Conservation (phyloP, 2,797 vertebrate species). For the Channallabes apus region DNA sequence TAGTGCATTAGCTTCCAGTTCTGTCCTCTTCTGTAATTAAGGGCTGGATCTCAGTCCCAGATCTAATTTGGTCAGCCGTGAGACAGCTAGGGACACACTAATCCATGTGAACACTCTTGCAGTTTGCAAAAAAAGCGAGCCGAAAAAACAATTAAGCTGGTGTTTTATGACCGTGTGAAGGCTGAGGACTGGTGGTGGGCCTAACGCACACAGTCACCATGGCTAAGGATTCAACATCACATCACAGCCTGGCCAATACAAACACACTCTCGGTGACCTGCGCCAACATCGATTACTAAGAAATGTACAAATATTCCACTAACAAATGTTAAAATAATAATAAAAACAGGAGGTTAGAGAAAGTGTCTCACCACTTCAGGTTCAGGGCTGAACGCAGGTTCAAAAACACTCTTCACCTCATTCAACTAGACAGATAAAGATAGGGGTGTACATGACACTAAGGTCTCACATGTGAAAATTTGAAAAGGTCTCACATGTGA, state of each 20-base stretch:
- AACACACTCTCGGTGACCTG: constrained; percentile 64
- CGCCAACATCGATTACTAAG: constrained; percentile 65
- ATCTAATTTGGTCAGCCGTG: constrained; percentile 32
- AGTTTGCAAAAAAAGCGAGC: neutral
- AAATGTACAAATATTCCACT: constrained; percentile 72
- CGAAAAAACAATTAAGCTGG: constrained; percentile 32
- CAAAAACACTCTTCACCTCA: neutral
- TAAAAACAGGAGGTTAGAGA: neutral
- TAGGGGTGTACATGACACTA: neutral
- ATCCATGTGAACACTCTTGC: constrained; percentile 39
- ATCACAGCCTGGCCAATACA: constrained; percentile 67
- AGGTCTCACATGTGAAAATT: neutral
- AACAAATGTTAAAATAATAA: constrained; percentile 45
- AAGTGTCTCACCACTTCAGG: neutral
- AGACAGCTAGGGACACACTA: constrained; percentile 22
- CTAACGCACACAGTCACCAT: constrained; percentile 63
- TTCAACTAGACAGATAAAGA: neutral
- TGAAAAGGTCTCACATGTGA: too few relatives aligned
- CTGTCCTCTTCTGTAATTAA: constrained; percentile 37
- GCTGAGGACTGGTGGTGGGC: constrained; percentile 52
- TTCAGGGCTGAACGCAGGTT: neutral
- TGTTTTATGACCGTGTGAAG: constrained; percentile 45
- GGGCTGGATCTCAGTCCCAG: constrained; percentile 22
- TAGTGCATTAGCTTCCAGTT: constrained; percentile 15
- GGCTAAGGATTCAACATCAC: constrained; percentile 66